Evolutionary conservation across 2,113 vertebrate genomes (phyloP).

Genomic region (Lagopus muta): DNA sequence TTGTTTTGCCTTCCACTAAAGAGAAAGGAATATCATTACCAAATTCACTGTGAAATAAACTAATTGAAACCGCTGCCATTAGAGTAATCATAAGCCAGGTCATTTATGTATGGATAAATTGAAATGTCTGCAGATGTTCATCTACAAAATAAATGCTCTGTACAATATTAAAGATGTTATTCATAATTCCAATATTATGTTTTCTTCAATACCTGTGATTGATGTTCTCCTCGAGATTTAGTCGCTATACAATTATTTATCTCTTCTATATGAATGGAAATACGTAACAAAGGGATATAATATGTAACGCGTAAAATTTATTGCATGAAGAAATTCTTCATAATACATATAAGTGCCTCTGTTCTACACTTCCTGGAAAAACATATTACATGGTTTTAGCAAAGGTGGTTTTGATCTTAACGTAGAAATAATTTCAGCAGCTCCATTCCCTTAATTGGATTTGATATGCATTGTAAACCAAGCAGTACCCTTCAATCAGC

Average conservation of each 20-base stretch:
- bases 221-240: constrained; percentile 5
- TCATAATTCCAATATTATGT: neutral
- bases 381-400: constrained; percentile 77
- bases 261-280: constrained; percentile 8
- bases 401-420: constrained; percentile 73
- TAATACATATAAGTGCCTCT: constrained; percentile 53
- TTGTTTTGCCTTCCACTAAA: neutral
- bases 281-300: constrained; percentile 33
- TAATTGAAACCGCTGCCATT: neutral
- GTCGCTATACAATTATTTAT: constrained; percentile 25
- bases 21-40: neutral
- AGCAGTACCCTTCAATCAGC: constrained; percentile 64
- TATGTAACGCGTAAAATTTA: constrained; percentile 37
- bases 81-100: neutral
- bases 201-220: constrained; percentile 1
- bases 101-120: neutral
- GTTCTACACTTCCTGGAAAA: constrained; percentile 57
- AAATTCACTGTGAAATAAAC: neutral
- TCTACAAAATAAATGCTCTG: neutral
- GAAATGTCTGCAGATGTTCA: neutral
- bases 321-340: constrained; percentile 32
- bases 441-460: constrained; percentile 77
- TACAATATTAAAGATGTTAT: neutral
- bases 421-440: constrained; percentile 68
- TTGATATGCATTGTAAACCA: constrained; percentile 74